These are phyloP conservation scores for Drosophila biarmipes DNA, from an alignment of 1,140 invertebrate species.

Conservation along the genomic window DNA sequence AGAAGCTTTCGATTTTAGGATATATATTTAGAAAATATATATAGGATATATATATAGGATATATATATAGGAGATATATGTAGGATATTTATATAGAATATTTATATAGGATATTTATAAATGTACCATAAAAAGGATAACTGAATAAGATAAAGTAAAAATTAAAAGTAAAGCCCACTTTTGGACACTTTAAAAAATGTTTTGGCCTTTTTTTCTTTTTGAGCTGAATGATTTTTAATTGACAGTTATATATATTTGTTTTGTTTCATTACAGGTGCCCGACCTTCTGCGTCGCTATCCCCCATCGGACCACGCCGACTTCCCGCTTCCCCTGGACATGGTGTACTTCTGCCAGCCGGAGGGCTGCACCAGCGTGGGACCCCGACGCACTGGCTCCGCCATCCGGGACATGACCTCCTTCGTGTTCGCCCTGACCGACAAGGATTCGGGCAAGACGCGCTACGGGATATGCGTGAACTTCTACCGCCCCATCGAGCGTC, in stretches of 20 bases:
- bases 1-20: too few relatives aligned
- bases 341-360: slow-evolving; percentile 99
- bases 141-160: too few relatives aligned
- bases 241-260: slow-evolving; percentile 11
- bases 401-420: slow-evolving; percentile 97
- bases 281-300: slow-evolving; percentile 98
- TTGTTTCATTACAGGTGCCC: slow-evolving; percentile 87
- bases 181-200: too few relatives aligned
- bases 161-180: too few relatives aligned
- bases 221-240: too few relatives aligned
- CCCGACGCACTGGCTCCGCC: slow-evolving; percentile 89
- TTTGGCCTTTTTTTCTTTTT: too few relatives aligned
- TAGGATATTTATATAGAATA: too few relatives aligned
- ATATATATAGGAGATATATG: too few relatives aligned
- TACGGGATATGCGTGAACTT: slow-evolving; percentile 99
- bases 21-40: too few relatives aligned
- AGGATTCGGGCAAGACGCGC: slow-evolving; percentile 96
- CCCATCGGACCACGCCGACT: slow-evolving; percentile 98
- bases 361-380: slow-evolving; percentile 96
- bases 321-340: slow-evolving; percentile 98
- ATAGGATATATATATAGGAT: too few relatives aligned
- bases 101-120: too few relatives aligned
- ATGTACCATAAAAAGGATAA: too few relatives aligned
- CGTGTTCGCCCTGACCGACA: slow-evolving; percentile 99
- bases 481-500: slow-evolving; percentile 94